These are phyloP conservation scores for Lasioglossum calceatum DNA, from an alignment of 2,888 invertebrate genomes.

Conservation along the genomic window DNA sequence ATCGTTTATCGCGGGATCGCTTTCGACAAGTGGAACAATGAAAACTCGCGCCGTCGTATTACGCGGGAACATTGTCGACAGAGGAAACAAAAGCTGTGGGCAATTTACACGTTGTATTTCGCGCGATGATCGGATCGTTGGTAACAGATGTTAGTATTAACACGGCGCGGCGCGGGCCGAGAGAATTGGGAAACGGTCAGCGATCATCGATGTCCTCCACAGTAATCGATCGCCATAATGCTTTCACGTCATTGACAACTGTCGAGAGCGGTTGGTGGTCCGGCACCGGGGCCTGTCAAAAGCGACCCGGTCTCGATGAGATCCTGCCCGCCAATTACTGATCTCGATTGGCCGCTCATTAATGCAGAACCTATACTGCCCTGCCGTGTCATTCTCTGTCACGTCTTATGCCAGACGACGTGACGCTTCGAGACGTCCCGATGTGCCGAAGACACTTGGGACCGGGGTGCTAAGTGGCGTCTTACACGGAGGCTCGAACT, in stretches of 20 bases:
- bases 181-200: slow-evolving; percentile 35
- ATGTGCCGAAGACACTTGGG: neutral
- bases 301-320: slow-evolving; percentile 41
- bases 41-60: slow-evolving; percentile 14
- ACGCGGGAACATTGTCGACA: neutral
- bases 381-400: slow-evolving; percentile 28
- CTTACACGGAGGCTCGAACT: slow-evolving; percentile 18
- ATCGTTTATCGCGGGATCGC: slow-evolving; percentile 33
- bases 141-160: slow-evolving; percentile 50
- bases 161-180: slow-evolving; percentile 13
- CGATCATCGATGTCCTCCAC: slow-evolving; percentile 41
- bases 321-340: slow-evolving; percentile 51
- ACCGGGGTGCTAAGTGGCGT: slow-evolving; percentile 21
- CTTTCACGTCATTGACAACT: slow-evolving; percentile 61
- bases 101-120: slow-evolving; percentile 17
- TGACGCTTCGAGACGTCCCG: neutral
- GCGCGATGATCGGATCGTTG: slow-evolving; percentile 20
- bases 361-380: slow-evolving; percentile 42
- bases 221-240: slow-evolving; percentile 61
- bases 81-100: slow-evolving; percentile 29
- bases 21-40: slow-evolving; percentile 36
- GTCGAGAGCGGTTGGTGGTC: slow-evolving; percentile 38
- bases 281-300: slow-evolving; percentile 43
- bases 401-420: neutral
- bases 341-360: slow-evolving; percentile 51